These are phyloP conservation scores for Periophthalmus magnuspinnatus DNA, from an alignment of 2,797 vertebrate genomes.

Conservation along the genomic window DNA sequence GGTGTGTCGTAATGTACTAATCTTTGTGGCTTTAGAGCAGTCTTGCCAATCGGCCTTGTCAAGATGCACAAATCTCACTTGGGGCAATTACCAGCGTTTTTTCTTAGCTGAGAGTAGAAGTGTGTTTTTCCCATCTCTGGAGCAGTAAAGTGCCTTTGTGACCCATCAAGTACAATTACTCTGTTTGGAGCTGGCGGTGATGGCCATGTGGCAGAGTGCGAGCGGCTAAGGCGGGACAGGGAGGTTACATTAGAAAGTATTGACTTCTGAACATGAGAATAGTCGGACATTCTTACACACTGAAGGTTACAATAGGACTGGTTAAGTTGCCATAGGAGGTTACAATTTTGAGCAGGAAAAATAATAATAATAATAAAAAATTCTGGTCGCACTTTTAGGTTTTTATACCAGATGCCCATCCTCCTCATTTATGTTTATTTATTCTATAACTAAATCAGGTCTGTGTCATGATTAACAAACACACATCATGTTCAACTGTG, in stretches of 20 bases:
- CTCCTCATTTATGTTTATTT: neutral
- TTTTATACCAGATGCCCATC: neutral
- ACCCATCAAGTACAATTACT: constrained; percentile 54
- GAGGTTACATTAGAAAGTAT: constrained; percentile 16
- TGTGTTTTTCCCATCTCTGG: constrained; percentile 42
- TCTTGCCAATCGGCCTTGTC: constrained; percentile 71
- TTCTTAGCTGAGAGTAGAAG: constrained; percentile 42
- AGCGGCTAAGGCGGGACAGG: constrained; percentile 15
- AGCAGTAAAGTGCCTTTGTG: constrained; percentile 49
- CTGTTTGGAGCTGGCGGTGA: constrained; percentile 48
- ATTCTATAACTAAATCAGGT: neutral
- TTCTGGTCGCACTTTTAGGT: neutral
- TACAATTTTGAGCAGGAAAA: neutral
- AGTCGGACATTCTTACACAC: neutral
- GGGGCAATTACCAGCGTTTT: constrained; percentile 65
- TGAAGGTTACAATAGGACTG: neutral
- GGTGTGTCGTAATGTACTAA: constrained; percentile 68
- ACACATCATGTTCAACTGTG: neutral
- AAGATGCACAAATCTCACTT: constrained; percentile 72
- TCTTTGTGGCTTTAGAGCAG: constrained; percentile 63
- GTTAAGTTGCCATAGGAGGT: neutral
- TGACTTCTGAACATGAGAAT: constrained; percentile 12
- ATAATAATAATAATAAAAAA: no score
- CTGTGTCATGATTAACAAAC: neutral
- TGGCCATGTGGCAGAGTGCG: constrained; percentile 30